Base-by-base conservation (phyloP, 2,888 invertebrate genomes). In the Drosophila yooni region DNA sequence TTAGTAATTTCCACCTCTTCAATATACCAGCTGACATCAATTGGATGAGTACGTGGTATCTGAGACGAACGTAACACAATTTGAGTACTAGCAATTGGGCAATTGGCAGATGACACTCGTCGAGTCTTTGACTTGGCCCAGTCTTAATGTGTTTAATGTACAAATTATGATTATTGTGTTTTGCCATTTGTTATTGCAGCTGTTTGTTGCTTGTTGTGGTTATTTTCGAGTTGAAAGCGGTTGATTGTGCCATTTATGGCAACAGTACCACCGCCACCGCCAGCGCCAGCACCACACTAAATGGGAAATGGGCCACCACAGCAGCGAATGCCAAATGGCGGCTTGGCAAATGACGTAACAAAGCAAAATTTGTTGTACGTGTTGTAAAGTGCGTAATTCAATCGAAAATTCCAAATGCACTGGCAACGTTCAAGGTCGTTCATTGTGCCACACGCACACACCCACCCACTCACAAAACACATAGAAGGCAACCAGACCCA, bases 201-300 rank as follows among this genome's bases (percentile, higher is more conserved):
- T 57, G 38, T 65, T 53, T 75, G 54, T 29, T 70, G 66, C 10
- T 50, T 70, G 52, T 46, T 48, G 38, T 54, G 36, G 38, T 13
- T 75, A 67, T n/a, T 52, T 51, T 36, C 31, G 64, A 65, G 64
- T 56, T 80, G 66, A 82, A 75, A 64, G 75, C 74, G 63, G 74
- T 64, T 79, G 74, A 76, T 88, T 88, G 89, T 88, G 90, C 87
- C 88, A 89, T 83, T 88, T 90, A 76, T 74, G 80, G 81, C 76
- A 72, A 60, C 67, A 51, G 36, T 57, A 31, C 38, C 21, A 51
- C 29, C 31, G 5, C 10, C n/a, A 21, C 5, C 31, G 5, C 8
- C n/a, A 21, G 8, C 7, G 25, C 65, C 73, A 58, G 11, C 58
- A 13, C 25, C 66, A 68, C 74, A 77, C 71, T 76, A 85, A 88